Conservation (phyloP, 2,888 invertebrate species). For the Asteroscopus sphinx region DNA sequence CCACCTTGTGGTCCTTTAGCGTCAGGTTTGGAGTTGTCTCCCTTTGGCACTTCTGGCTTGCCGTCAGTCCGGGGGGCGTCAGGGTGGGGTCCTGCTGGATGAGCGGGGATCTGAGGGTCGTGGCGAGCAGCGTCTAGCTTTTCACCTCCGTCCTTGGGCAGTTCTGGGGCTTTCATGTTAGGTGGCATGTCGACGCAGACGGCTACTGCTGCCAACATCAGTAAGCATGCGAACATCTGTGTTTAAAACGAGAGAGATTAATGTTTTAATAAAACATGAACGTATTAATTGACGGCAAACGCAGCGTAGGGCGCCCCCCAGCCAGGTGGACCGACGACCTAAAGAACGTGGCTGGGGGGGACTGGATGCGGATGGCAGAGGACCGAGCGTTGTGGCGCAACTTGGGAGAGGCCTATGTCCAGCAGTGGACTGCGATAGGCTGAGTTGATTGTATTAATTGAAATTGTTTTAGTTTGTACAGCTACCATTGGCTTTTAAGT, state of each 20-base stretch:
- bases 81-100: constrained; percentile 28
- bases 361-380: no score
- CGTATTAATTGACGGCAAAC: no score
- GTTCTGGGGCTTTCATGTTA: constrained; percentile 63
- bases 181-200: constrained; percentile 64
- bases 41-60: constrained; percentile 33
- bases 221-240: constrained; percentile 73
- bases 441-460: no score
- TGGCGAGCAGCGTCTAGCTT: constrained; percentile 47
- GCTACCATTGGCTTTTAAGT: no score
- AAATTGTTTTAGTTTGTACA: no score
- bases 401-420: no score
- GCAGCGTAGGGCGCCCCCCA: no score
- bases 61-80: constrained; percentile 46
- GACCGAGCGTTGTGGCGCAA: no score
- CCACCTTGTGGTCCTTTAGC: constrained; percentile 60
- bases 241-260: constrained; percentile 2
- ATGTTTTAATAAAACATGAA: background rate
- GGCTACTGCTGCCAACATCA: constrained; percentile 73
- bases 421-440: no score
- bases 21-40: constrained; percentile 49
- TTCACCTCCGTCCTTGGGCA: constrained; percentile 58
- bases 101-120: constrained; percentile 33
- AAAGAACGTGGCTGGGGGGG: no score
- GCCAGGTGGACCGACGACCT: no score